Conservation (phyloP, 2,113 vertebrate species). For the Mobula birostris region DNA sequence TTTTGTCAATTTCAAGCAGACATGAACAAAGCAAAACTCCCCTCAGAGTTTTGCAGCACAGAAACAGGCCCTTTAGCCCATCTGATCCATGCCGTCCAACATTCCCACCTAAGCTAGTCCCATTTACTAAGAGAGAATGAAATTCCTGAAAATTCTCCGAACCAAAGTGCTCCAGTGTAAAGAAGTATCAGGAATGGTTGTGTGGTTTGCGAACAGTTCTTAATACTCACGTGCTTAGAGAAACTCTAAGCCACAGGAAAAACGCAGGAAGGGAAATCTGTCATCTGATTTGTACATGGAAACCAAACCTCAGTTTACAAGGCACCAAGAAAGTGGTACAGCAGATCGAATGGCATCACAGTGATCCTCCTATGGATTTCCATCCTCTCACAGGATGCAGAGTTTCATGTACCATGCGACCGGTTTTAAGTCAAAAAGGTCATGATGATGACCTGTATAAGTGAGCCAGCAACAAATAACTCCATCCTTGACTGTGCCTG, state of each 20-base stretch:
- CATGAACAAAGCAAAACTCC: background rate
- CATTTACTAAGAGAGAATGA: too few species aligned
- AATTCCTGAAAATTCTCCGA: background rate
- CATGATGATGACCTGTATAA: background rate
- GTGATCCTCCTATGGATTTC: background rate
- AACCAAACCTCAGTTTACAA: background rate
- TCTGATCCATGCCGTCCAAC: too few species aligned
- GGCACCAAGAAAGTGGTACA: background rate
- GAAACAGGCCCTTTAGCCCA: too few species aligned
- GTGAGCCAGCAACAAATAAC: slow-evolving; percentile 25
- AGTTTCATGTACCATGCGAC: background rate
- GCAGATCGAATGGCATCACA: background rate
- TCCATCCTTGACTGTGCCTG: slow-evolving; percentile 45
- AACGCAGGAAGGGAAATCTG: background rate
- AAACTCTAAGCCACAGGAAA: background rate
- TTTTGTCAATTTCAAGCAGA: background rate
- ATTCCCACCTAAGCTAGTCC: too few species aligned
- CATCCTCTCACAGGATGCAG: background rate
- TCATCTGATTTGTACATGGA: background rate
- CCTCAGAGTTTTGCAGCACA: background rate
- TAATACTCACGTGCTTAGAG: background rate
- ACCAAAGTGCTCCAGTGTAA: background rate
- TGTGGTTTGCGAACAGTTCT: background rate
- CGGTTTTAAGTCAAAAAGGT: background rate
- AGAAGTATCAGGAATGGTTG: background rate